These are phyloP conservation scores for Trachythela sp. DNA, from an alignment of 64 coral and sea anemone species.

Conservation along the genomic window DNA sequence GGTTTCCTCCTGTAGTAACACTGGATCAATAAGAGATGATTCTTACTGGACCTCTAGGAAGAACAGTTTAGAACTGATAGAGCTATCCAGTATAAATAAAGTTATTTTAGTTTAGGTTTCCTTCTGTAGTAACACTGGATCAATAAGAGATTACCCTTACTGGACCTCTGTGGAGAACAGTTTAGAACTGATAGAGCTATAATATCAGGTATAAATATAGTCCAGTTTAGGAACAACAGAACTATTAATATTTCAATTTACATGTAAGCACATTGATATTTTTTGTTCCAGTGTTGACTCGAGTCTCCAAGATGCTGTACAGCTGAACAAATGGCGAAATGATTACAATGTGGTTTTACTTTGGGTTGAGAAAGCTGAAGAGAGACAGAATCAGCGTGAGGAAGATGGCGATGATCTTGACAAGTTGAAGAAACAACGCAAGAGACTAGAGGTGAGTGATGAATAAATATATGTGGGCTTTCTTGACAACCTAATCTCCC, in stretches of 20 bases:
- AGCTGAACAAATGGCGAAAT: not conserved
- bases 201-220: too few relatives aligned
- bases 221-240: not conserved
- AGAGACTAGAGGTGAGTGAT: not conserved
- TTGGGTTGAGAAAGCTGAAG: not conserved
- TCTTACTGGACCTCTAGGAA: not conserved
- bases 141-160: not conserved
- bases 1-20: not conserved
- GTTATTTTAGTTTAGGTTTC: not conserved
- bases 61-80: not conserved
- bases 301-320: not conserved
- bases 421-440: slow-evolving; percentile 2
- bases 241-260: too few relatives aligned
- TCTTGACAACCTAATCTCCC: too few relatives aligned
- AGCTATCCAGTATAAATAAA: not conserved
- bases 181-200: not conserved
- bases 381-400: not conserved
- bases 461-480: too few relatives aligned
- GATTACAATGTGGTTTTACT: not conserved
- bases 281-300: not conserved
- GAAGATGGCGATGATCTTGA: slow-evolving; percentile 3
- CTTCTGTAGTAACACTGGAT: not conserved
- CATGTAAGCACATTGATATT: too few relatives aligned
- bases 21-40: not conserved
- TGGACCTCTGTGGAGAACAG: not conserved